A percentile compares a stretch with the other conserved stretches of the same genome.
Conservation (phyloP, 2,113 vertebrate species). For the Fulica atra region DNA sequence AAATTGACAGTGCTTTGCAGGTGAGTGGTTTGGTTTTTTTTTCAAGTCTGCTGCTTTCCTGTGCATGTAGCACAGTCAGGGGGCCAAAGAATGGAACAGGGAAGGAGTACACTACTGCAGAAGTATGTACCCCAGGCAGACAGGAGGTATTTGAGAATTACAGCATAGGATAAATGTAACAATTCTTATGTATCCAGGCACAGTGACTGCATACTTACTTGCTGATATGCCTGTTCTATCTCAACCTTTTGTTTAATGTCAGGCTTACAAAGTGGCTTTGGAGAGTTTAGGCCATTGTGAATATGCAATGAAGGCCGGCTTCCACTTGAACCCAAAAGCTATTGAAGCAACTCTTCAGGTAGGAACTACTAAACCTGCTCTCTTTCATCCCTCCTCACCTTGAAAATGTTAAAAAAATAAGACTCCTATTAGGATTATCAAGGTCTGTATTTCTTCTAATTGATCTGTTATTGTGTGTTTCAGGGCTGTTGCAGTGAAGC, state of each 20-base stretch:
- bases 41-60: background rate
- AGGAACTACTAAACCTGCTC: background rate
- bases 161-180: background rate
- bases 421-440: background rate
- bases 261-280: conserved; percentile 94
- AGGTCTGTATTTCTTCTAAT: background rate
- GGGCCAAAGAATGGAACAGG: background rate
- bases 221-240: background rate
- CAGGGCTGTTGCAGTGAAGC: conserved; percentile 96
- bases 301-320: conserved; percentile 96
- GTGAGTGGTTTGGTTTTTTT: conserved; percentile 73
- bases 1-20: conserved; percentile 96
- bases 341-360: conserved; percentile 95
- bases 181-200: background rate
- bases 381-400: background rate
- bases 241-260: background rate
- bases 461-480: background rate
- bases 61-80: background rate
- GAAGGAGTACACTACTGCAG: background rate
- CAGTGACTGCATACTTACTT: background rate
- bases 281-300: conserved; percentile 97
- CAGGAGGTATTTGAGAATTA: background rate
- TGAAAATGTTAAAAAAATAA: background rate
- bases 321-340: conserved; percentile 95
- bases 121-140: background rate